Percentiles rank a stretch among this genome's conserved stretches.
phyloP scores from a whole-genome alignment of 2,113 vertebrate species.

The Eupsittula cactorum region DNA sequence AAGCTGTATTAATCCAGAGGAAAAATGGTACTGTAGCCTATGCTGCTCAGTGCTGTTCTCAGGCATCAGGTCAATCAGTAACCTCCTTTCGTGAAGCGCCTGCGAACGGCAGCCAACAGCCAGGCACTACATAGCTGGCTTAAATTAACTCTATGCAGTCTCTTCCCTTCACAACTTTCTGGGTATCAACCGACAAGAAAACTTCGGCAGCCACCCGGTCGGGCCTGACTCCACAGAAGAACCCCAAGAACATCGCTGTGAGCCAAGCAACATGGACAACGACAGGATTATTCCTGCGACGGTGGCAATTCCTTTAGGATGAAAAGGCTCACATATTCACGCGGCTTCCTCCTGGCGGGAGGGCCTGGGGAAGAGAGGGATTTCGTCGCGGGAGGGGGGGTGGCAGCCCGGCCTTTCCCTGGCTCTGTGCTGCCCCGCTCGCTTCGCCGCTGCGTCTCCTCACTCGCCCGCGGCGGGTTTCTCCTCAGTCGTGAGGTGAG shows the following conservation, averaged over 20 bases:
- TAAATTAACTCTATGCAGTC: accelerated
- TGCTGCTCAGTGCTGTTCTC: not conserved
- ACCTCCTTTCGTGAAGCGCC: accelerated
- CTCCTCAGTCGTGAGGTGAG: not conserved
- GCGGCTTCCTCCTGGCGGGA: not conserved
- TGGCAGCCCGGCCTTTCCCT: accelerated
- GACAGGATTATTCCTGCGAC: accelerated
- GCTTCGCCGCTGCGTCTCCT: not conserved
- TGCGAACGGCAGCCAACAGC: not conserved
- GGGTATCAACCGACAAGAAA: not conserved
- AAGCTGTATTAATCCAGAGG: not conserved
- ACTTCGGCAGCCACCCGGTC: accelerated
- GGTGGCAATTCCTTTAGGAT: accelerated
- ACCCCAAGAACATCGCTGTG: accelerated
- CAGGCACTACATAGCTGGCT: accelerated
- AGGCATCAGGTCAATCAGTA: accelerated
- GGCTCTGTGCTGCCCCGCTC: no score
- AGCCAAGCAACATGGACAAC: accelerated
- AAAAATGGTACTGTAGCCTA: accelerated
- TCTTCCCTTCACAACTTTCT: not conserved
- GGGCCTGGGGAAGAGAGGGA: not conserved
- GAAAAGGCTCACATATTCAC: not conserved
- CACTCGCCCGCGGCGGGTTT: not conserved
- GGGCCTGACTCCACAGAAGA: not conserved
- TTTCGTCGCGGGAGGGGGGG: accelerated